Base-by-base conservation (phyloP, 1,140 invertebrate genomes). In the Brachionus rubens region DNA sequence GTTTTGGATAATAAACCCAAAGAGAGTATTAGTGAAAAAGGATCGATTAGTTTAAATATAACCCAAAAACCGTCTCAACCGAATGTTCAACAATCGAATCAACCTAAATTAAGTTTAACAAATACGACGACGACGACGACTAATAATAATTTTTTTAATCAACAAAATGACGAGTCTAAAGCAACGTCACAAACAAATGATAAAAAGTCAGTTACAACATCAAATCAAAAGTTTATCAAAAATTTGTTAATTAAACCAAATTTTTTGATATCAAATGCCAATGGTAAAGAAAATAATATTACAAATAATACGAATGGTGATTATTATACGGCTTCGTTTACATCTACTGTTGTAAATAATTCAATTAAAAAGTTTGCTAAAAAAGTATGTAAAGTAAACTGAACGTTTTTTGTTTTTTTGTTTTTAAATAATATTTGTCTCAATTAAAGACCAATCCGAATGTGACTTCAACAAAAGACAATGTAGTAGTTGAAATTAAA, bases 321-420 rank as follows among this genome's bases (percentile, higher is more conserved):
- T 33, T 59, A 59, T 59, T 59, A 59, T 59, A 59, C 54, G 54
- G 36, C 54, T 36, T 59, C 54, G 12, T 59, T 59, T 59, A 59
- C 54, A 59, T 59, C 54, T 59, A 59, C 54, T 59, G 54, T 59
- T 59, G 54, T 59, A 59, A 59, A 59, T 59, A 59, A 19, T 36
- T 59, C 54, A 36, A 59, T 59, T 59, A 59, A 59, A 59, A 59
- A 59, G 36, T 41, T 59, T n/a, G 36, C 9, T 36, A 5, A 36
- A 36, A 36, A 36, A 36, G 9, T 36, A 36, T 9, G 33, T 36
- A 36, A 36, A 36, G 3, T 36, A 36, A 36, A 36, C 9, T 36
- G 9, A 9, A 5, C 9, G 33, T 36, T 36, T 5, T 36, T 36
- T 36, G 3, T 36, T 5, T 3, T 36, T 36, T 36, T 36, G 9